Evolutionary conservation across 2,113 vertebrate genomes (phyloP).

Genomic region (Anarrhichthys ocellatus): DNA sequence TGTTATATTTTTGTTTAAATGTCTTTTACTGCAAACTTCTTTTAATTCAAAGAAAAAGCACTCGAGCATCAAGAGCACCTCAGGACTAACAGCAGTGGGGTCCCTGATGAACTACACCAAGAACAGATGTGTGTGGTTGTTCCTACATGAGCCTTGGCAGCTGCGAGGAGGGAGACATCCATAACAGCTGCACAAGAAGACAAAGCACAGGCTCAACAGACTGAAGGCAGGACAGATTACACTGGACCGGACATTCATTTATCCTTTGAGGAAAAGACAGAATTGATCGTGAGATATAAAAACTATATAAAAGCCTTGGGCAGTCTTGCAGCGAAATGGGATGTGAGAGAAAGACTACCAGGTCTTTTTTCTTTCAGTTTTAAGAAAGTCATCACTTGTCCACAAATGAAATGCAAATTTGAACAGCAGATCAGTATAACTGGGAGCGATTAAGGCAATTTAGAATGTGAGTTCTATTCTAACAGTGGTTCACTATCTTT

Average conservation of each 20-base stretch:
- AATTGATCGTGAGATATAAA: conserved; percentile 66
- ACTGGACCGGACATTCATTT: conserved; percentile 53
- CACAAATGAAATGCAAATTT: conserved; percentile 54
- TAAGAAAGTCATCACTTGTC: conserved; percentile 28
- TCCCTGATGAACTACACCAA: conserved; percentile 11
- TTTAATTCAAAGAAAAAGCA: not conserved
- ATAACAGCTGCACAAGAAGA: conserved; percentile 58
- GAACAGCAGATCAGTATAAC: conserved; percentile 17
- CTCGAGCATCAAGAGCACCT: not conserved
- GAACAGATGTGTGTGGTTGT: conserved; percentile 21
- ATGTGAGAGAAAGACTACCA: conserved; percentile 38
- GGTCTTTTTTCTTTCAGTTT: conserved; percentile 38
- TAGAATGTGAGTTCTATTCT: conserved; percentile 4
- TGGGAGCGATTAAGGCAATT: conserved; percentile 29
- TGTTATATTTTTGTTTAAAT: not conserved
- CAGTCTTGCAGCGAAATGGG: conserved; percentile 41
- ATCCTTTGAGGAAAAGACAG: conserved; percentile 64
- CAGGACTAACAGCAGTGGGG: conserved; percentile 20
- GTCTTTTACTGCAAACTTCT: not conserved
- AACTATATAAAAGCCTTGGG: conserved; percentile 42
- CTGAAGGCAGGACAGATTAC: conserved; percentile 67
- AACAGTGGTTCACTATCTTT: not conserved
- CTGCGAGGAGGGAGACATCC: conserved; percentile 55
- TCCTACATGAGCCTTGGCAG: conserved; percentile 26
- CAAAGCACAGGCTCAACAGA: conserved; percentile 63